Evolutionary conservation across 2,797 vertebrate genomes (phyloP).

Genomic region (Cossypha dichroa): DNA sequence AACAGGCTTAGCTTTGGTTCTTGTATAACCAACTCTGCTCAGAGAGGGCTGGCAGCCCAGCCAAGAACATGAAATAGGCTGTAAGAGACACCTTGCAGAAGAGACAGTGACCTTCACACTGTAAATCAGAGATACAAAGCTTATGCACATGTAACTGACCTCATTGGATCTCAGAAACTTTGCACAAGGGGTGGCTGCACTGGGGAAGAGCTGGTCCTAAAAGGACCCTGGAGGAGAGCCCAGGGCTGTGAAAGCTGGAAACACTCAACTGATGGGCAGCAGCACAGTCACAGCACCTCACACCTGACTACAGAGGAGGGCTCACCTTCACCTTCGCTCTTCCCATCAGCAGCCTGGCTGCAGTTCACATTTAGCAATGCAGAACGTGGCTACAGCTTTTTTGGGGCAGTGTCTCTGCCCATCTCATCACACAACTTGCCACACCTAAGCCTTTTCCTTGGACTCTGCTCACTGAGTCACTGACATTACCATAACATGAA

Average conservation of each 20-base stretch:
- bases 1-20: background rate
- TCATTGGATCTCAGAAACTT: background rate
- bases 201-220: background rate
- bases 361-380: background rate
- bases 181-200: background rate
- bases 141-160: rapidly evolving
- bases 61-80: background rate
- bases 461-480: background rate
- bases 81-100: background rate
- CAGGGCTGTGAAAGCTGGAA: background rate
- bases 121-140: background rate
- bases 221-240: background rate
- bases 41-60: background rate
- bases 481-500: background rate
- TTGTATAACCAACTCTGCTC: background rate
- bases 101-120: background rate
- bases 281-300: rapidly evolving
- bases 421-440: rapidly evolving
- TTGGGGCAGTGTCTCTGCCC: background rate
- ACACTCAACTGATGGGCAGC: background rate
- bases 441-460: background rate
- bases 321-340: background rate
- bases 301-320: background rate
- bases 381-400: background rate
- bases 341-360: background rate